Base-by-base conservation (phyloP, 2,888 invertebrate species). In the Lycaena phlaeas region DNA sequence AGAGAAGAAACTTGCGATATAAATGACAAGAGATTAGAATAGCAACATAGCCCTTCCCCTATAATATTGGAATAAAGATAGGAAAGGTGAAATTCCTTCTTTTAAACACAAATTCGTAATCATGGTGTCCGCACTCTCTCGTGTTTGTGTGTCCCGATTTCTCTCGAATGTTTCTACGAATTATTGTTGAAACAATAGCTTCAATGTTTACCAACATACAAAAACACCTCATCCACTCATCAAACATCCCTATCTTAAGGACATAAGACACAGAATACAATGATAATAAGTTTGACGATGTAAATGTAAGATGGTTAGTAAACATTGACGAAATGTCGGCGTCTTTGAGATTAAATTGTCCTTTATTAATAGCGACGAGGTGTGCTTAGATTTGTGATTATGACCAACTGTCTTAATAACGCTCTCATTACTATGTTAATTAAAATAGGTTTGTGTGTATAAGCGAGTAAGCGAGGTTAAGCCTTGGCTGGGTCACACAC, bases 111-210 rank as follows among this genome's bases (percentile, higher is more conserved):
- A 7, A 22, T 7, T 9, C 9, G 22, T 22, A 22, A 22, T 22
- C 22, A 6, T 22, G 22, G 22, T 22, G 6, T 22, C 22, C 22
- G 22, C 4, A 22, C 3, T 22, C 22, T 22, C 22, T 61, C 71
- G 70, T 68, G 69, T 66, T 49, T 61, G 58, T 51, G n/a, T n/a
- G 52, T 57, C 62, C 73, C 72, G 78, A 81, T 81, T 82, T 77
- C 77, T 54, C 57, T 69, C 61, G 56, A 58, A 68, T 61, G 67
- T 68, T 77, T 81, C 82, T 64, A 58, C 63, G 81, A 75, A 81
- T 67, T 78, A 82, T 82, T 81, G 73, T 76, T 76, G 67, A 76
- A 78, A 78, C 79, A 81, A 82, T 77, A 79, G 64, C 68, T 74
- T 67, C 58, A 63, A 64, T 61, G 72, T 67, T 69, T 65, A 61